phyloP scores from a whole-genome alignment of 2,797 vertebrate genomes.

The Cirrhinus molitorella region DNA sequence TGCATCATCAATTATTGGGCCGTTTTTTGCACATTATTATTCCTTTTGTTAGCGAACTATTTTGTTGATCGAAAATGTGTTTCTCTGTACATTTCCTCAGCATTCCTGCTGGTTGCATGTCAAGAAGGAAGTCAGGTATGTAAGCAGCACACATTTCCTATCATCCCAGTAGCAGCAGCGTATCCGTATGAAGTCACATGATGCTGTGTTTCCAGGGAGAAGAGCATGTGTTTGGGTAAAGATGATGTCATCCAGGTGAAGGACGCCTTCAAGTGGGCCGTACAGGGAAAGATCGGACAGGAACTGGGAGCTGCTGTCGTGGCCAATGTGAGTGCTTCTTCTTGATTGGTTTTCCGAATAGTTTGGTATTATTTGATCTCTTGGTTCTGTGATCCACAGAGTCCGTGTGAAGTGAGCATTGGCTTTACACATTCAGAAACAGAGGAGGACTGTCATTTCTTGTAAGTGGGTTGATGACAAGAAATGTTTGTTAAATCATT shows the following conservation, averaged over 20 bases:
- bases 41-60: not conserved
- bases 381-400: slow-evolving; percentile 74
- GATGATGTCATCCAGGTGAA: slow-evolving; percentile 91
- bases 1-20: not conserved
- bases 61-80: not conserved
- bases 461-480: slow-evolving; percentile 82
- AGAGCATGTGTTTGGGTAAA: slow-evolving; percentile 80
- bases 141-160: not conserved
- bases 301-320: slow-evolving; percentile 86
- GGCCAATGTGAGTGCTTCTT: slow-evolving; percentile 80
- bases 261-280: slow-evolving; percentile 94
- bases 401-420: slow-evolving; percentile 90
- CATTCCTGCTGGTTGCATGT: slow-evolving; percentile 81
- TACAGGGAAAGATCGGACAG: slow-evolving; percentile 80
- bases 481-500: not conserved
- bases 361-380: not conserved
- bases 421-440: slow-evolving; percentile 92
- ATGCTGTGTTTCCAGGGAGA: slow-evolving; percentile 69
- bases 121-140: slow-evolving; percentile 77
- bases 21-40: not conserved
- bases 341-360: not conserved
- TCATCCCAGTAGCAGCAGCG: not conserved
- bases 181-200: not conserved
- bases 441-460: slow-evolving; percentile 92
- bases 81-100: slow-evolving; percentile 61